These are phyloP conservation scores for Montipora cactus DNA, from an alignment of 64 coral and sea anemone genomes.

Conservation along the genomic window DNA sequence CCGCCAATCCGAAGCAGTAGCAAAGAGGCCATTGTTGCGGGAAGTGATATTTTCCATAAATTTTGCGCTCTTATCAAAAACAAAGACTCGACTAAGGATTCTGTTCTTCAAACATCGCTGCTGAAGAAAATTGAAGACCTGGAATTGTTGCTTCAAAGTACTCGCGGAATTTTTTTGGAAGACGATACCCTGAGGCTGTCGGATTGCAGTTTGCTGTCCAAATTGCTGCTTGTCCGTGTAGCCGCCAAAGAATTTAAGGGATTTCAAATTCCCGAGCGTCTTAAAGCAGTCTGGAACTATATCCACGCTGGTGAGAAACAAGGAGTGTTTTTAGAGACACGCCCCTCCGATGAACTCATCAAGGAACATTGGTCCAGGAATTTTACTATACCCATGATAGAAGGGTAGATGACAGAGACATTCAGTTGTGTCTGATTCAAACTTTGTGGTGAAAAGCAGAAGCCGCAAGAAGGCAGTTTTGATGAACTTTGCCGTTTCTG, in stretches of 20 bases:
- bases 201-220: conserved; percentile 36
- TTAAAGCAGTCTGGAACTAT: conserved; percentile 34
- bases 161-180: conserved; percentile 1
- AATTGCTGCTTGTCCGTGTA: conserved; percentile 27
- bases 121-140: conserved; percentile 48
- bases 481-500: too few species aligned
- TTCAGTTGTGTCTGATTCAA: background rate
- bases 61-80: conserved; percentile 77
- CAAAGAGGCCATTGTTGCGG: conserved; percentile 44
- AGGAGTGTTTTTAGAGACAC: background rate
- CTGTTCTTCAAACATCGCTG: conserved; percentile 41
- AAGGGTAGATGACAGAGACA: conserved; percentile 6
- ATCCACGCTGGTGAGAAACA: conserved; percentile 41
- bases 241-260: conserved; percentile 38
- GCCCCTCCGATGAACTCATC: conserved; percentile 33
- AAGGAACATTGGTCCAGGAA: conserved; percentile 45
- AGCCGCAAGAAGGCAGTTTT: too few species aligned
- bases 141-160: conserved; percentile 1
- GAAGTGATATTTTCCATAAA: conserved; percentile 55
- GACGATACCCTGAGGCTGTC: conserved; percentile 21
- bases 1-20: conserved; percentile 24
- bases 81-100: conserved; percentile 38
- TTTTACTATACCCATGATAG: conserved; percentile 26
- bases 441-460: too few species aligned
- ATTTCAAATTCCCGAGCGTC: conserved; percentile 6